A percentile compares a stretch with the other conserved stretches of the same genome.
Evolutionary conservation across 2,113 vertebrate genomes (phyloP).

Genomic region (Anser cygnoides): DNA sequence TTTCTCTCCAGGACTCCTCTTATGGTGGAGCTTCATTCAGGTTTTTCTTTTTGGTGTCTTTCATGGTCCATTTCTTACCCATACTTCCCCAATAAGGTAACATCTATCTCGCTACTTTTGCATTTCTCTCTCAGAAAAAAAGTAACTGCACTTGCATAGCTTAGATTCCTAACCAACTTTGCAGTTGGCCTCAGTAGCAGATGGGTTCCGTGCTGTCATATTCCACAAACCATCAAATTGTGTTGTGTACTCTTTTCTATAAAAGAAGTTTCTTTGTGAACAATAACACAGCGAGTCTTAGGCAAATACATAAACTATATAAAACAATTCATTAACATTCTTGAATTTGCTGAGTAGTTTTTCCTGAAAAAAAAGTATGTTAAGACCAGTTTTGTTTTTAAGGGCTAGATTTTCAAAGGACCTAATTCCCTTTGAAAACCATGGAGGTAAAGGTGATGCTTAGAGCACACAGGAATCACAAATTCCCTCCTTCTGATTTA

Average conservation of each 20-base stretch:
- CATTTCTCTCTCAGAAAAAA: neutral
- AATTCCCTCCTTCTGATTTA: neutral
- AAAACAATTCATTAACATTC: neutral
- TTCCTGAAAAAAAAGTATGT: neutral
- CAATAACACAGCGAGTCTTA: neutral
- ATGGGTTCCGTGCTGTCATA: constrained; percentile 30
- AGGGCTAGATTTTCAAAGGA: neutral
- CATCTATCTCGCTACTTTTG: neutral
- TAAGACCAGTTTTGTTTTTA: neutral
- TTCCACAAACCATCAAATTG: neutral
- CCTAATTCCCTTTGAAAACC: neutral
- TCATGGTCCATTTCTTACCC: neutral
- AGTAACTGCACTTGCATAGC: neutral
- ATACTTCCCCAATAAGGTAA: neutral
- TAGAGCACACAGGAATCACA: neutral
- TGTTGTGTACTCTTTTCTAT: neutral
- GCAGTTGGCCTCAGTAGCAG: constrained; percentile 17
- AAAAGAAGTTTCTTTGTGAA: neutral
- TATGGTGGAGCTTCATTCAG: neutral
- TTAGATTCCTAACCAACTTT: neutral
- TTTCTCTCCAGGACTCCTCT: neutral
- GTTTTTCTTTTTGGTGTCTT: neutral
- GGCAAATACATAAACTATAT: neutral
- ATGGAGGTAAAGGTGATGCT: neutral
- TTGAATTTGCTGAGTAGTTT: neutral